Evolutionary conservation across 2,888 invertebrate genomes (phyloP), one percentile per base, ranked within the genome.

Genomic region (Apotomis capreana): DNA sequence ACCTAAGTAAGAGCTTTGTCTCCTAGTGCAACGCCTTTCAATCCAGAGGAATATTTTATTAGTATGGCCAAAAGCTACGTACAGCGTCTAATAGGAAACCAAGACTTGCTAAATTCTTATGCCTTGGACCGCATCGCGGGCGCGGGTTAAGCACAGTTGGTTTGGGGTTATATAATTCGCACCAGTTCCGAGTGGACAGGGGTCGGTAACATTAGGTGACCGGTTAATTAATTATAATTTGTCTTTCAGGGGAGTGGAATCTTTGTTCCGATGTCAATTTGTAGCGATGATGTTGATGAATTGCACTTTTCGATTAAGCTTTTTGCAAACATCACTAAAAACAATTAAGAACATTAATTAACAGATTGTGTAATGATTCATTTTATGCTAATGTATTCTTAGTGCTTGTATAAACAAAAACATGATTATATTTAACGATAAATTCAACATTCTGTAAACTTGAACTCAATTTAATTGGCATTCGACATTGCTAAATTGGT

Each of bases 121-220:
- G 5, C 68, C 75, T 80, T 82, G 74, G 1, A 75, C 78, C 78
- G 63, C 13, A 73, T 69, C 46, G 62, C 74, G 71, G 76, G 75
- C 74, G 74, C 74, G 75, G 75, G 77, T 78, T 77, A 77, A 80
- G 75, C 81, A 78, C 76, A 79, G 79, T 79, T 80, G 79, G 76
- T 76, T 77, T 74, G 78, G 82, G 85, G 83, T 85, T 83, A 83
- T 83, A 84, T 83, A 83, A 87, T 84, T 85, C 84, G 84, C 84
- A 79, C 80, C 81, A 80, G 76, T 79, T 76, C 74, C 73, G 77
- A 75, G 74, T 78, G 81, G 81, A 80, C 84, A 79, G 75, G 76
- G 78, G 79, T 74, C 69, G 46, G 63, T 62, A 74, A 63, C 70
- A 68, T 74, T 73, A 61, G 59, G 60, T 60, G 63, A 69, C 62